Evolutionary conservation across 2,888 invertebrate genomes (phyloP).

Genomic region (Yponomeuta malinellus): DNA sequence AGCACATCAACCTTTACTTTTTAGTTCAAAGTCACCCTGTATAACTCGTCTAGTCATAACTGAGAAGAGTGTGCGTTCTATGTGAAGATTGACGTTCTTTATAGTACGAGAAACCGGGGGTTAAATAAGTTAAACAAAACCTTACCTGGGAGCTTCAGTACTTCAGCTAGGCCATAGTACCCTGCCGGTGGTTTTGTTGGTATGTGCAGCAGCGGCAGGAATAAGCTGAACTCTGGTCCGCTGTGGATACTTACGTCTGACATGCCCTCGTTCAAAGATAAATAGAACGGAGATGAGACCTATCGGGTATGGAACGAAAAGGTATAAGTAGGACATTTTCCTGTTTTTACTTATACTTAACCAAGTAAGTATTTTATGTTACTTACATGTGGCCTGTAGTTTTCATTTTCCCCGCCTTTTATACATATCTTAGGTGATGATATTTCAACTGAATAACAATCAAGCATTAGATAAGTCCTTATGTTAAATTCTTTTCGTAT

Average conservation of each 20-base stretch:
- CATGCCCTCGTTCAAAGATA: conserved; percentile 80
- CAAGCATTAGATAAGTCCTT: neutral
- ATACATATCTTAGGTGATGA: conserved; percentile 78
- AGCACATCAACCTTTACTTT: no score
- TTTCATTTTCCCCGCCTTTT: conserved; percentile 75
- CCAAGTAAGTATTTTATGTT: neutral
- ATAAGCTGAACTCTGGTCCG: conserved; percentile 63
- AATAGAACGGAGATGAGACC: conserved; percentile 79
- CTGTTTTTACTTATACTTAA: neutral
- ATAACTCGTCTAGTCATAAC: no score
- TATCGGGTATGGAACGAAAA: conserved; percentile 48
- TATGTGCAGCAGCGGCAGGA: conserved; percentile 73
- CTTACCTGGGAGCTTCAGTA: conserved; percentile 56
- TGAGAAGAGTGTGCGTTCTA: no score
- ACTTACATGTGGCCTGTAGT: conserved; percentile 77
- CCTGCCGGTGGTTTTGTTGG: conserved; percentile 80
- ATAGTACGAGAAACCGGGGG: no score
- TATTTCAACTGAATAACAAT: conserved; percentile 75
- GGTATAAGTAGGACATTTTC: no score
- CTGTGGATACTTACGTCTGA: conserved; percentile 78
- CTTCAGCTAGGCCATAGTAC: conserved; percentile 73
- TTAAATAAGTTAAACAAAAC: neutral
- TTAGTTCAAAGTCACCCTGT: no score
- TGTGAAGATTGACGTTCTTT: neutral
- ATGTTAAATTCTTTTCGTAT: neutral